Base-by-base conservation (phyloP, 2,888 invertebrate species). In the Drosophila fulvimacula region DNA sequence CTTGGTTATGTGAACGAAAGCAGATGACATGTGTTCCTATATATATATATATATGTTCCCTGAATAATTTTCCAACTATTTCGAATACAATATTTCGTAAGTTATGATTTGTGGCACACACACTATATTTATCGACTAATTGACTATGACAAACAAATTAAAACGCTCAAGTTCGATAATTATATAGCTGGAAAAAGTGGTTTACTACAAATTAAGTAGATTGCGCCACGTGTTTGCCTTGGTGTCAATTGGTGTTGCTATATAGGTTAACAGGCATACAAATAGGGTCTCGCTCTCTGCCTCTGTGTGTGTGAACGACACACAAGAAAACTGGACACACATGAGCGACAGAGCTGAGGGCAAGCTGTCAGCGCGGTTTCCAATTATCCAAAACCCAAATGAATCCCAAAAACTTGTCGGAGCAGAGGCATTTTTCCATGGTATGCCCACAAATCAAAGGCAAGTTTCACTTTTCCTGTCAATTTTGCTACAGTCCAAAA, bases 331-430 rank as follows among this genome's bases (percentile, higher is more conserved):
- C 59, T 58, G 48, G 46, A 67, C 61, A 71, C 27, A 55, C 19
- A 15, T 17, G 36, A 61, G 41, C 30, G 46, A 39, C 46, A 38
- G 42, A 36, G 42, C 36, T 51, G 51, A 42, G 46, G 55, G 39
- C 53, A 65, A 81, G 78, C 79, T 81, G 78, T 74, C 79, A 78
- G 72, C 75, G 72, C 81, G 72, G 72, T 72, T 81, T 78, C 72
- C 81, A 81, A 81, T 80, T 80, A 80, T 81, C 63, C 49, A 44
- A 67, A 62, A 67, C 63, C 69, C 73, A 79, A 76, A 73, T 77
- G 66, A 65, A 73, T 48, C 60, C 68, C 38, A 52, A 77, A 73
- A 78, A 76, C 44, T 69, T 78, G 64, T 57, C 68, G 51, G 27
- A 30, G 56, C 67, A 65, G 46, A 60, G 49, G 61, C 61, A 73